phyloP scores from a whole-genome alignment of 2,113 vertebrate species.

The Grus americana region DNA sequence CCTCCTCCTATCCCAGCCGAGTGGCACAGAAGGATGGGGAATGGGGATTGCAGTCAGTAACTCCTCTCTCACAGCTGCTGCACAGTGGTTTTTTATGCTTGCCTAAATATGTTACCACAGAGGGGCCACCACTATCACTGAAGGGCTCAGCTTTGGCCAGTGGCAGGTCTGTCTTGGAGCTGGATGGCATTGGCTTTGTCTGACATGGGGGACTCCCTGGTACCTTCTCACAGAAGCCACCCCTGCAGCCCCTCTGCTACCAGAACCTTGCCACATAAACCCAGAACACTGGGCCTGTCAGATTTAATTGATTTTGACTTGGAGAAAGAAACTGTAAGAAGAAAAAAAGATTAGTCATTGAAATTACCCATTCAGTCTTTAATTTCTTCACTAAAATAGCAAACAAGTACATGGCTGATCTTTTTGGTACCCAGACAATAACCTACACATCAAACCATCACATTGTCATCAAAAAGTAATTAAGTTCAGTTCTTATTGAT shows the following conservation, averaged over 20 bases:
- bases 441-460: neutral
- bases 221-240: neutral
- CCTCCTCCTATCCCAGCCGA: accelerated
- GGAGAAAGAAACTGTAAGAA: neutral
- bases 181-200: neutral
- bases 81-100: accelerated
- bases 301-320: neutral
- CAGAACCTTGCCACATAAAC: neutral
- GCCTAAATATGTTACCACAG: neutral
- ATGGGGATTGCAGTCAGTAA: neutral
- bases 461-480: neutral
- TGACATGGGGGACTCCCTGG: neutral
- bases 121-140: neutral
- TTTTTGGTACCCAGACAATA: neutral
- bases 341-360: neutral
- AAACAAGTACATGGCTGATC: neutral
- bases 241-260: neutral
- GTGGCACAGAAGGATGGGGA: accelerated
- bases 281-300: neutral
- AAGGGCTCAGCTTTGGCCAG: neutral
- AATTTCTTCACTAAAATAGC: neutral
- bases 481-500: neutral
- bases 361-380: neutral
- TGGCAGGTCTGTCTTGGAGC: accelerated
- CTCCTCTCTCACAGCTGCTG: neutral